Evolutionary conservation across 1,140 invertebrate species (phyloP).

Genomic region (Tribolium castaneum): DNA sequence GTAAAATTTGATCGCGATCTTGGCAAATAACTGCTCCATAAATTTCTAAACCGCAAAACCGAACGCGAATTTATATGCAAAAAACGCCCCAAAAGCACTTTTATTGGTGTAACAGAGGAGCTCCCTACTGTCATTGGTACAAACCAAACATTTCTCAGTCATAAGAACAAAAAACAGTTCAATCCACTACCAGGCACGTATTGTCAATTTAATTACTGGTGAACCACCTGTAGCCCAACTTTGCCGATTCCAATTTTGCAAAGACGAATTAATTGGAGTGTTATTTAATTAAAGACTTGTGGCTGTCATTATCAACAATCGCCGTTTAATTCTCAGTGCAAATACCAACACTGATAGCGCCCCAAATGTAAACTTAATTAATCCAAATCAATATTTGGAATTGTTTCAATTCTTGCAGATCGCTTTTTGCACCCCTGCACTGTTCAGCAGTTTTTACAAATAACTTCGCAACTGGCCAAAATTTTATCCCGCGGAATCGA

Average conservation of each 20-base stretch:
- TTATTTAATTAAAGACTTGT: not conserved
- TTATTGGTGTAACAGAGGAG: no score
- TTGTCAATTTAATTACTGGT: not conserved
- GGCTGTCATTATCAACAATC: not conserved
- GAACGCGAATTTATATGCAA: no score
- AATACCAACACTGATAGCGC: not conserved
- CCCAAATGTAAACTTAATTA: not conserved
- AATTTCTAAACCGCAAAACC: no score
- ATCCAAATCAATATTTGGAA: not conserved
- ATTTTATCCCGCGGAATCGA: not conserved
- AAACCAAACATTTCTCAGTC: no score
- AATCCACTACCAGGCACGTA: not conserved
- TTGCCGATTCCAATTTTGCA: not conserved
- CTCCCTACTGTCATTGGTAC: no score
- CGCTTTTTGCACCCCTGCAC: not conserved
- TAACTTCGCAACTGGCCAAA: not conserved
- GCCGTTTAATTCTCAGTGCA: not conserved
- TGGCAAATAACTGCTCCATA: not conserved
- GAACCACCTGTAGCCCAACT: conserved; percentile 15
- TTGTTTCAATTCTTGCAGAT: not conserved
- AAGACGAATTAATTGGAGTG: not conserved
- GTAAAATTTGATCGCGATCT: not conserved
- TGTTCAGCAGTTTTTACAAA: not conserved
- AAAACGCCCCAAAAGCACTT: no score
- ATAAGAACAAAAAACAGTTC: no score